Evolutionary conservation across 2,797 vertebrate species (phyloP), one percentile per base, ranked within the genome.

Genomic region (Channa striata): DNA sequence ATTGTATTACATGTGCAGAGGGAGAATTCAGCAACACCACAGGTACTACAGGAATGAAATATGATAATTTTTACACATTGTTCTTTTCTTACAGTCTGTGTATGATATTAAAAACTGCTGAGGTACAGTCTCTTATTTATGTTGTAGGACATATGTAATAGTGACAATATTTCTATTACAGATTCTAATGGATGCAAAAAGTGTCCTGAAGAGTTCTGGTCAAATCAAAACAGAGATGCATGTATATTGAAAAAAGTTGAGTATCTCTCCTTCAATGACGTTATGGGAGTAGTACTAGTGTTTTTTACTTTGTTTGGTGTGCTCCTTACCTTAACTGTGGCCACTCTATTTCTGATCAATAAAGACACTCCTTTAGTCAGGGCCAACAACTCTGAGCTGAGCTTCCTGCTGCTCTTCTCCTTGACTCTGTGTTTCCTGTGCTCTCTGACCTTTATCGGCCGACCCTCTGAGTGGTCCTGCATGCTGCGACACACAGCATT

Each of bases 401-500:
- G 94, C 75, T 94, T 94, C 76, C 78, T 95, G 74, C 78, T 95
- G 75, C 91, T 95, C 42, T 92, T 95, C 81, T 94, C 94, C 44
- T 63, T 95, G 72, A 93, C 84, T 68, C 76, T 95, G 60, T 94
- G 92, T 54, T 95, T 94, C 78, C 82, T 95, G 69, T 95, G 94
- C 46, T 94, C 94, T 36, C 88, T 94, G 62, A 94, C 93, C 52
- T 94, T 94, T 83, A 94, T 95, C 3, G 85, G 89, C 2, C 88
- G 54, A 47, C 94, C 94, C 64, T 91, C 93, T 44, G 79, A 92
- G 34, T 94, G 93, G 93, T 94, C 93, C 86, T 95, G 94, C 78
- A 94, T 94, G 93, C 83, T 94, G 68, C 77, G 94, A 10, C 94
- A 95, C 88, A 93, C 92, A 12, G 89, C 91, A 0, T 94, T 94